These are phyloP conservation scores for Sternarchorhynchus goeldii DNA, from an alignment of 2,797 vertebrate species.

Conservation along the genomic window DNA sequence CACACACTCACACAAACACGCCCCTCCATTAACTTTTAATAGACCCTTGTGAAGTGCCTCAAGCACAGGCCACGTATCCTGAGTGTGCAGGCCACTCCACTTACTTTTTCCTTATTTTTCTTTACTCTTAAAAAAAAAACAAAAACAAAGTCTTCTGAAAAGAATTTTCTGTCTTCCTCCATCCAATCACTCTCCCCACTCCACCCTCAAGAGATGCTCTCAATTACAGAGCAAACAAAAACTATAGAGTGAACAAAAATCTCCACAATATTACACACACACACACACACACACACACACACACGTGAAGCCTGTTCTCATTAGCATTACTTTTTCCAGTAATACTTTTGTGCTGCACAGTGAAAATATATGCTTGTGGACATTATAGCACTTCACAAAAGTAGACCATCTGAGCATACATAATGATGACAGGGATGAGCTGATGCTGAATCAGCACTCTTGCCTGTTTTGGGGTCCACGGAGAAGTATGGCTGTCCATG, in stretches of 20 bases:
- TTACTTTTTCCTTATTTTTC: constrained; percentile 13
- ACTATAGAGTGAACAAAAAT: constrained; percentile 18
- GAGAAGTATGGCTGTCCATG: constrained; percentile 99
- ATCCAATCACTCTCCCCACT: constrained; percentile 60
- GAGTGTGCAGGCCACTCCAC: constrained; percentile 47
- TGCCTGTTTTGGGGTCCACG: constrained; percentile 97
- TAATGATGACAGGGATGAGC: not conserved
- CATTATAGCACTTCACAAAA: not conserved
- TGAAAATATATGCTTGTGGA: not conserved
- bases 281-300: not conserved
- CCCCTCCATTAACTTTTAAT: constrained; percentile 73
- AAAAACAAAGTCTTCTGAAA: not conserved
- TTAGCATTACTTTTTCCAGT: constrained; percentile 2
- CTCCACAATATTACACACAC: constrained; percentile 4
- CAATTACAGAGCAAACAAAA: constrained; percentile 55
- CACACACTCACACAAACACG: not conserved
- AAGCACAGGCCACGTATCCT: constrained; percentile 63
- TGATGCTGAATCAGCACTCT: not conserved
- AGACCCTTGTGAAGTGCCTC: constrained; percentile 55
- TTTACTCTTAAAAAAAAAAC: constrained; percentile 5
- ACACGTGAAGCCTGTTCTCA: constrained; percentile 22
- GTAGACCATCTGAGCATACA: not conserved
- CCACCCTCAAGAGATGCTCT: constrained; percentile 55
- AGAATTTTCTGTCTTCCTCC: constrained; percentile 29
- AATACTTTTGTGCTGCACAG: constrained; percentile 11